phyloP scores from a whole-genome alignment of 1,140 invertebrate species.

The Drosophila teissieri region DNA sequence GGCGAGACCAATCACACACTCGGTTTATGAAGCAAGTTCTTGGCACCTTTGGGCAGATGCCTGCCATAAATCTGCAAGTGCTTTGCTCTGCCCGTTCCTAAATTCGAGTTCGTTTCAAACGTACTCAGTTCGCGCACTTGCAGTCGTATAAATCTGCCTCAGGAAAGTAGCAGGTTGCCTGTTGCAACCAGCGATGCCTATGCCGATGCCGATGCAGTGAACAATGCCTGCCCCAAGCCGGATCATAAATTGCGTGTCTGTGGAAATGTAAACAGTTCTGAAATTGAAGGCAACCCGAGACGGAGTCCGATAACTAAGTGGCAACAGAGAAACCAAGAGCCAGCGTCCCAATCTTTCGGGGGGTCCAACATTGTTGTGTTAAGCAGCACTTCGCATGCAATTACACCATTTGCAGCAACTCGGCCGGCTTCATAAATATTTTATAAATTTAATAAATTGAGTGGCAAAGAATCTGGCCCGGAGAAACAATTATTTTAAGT shows the following conservation, averaged over 20 bases:
- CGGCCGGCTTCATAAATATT: constrained; percentile 40
- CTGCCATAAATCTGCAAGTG: constrained; percentile 41
- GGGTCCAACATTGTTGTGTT: constrained; percentile 38
- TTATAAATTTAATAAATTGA: constrained; percentile 51
- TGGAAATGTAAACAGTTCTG: constrained; percentile 41
- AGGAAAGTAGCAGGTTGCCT: constrained; percentile 15
- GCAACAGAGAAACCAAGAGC: constrained; percentile 14
- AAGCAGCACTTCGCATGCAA: constrained; percentile 29
- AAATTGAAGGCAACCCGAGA: constrained; percentile 21
- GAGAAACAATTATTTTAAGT: constrained; percentile 20
- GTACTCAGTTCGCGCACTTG: neutral
- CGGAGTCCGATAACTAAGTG: constrained; percentile 36
- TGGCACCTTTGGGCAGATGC: constrained; percentile 46
- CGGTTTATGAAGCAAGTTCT: constrained; percentile 35
- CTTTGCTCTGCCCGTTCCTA: constrained; percentile 22
- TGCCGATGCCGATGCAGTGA: constrained; percentile 2
- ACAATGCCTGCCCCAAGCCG: constrained; percentile 44
- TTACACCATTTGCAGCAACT: constrained; percentile 37
- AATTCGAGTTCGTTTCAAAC: constrained; percentile 20
- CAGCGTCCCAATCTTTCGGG: constrained; percentile 33
- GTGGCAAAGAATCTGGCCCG: constrained; percentile 37
- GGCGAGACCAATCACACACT: constrained; percentile 44
- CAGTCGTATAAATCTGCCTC: constrained; percentile 22
- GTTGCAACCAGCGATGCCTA: constrained; percentile 1
- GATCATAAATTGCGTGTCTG: constrained; percentile 47